A percentile compares a stretch with the other conserved stretches of the same genome.
These are phyloP conservation scores for Scaptomyza caliginosa DNA, from an alignment of 2,888 invertebrate genomes.

Conservation along the genomic window DNA sequence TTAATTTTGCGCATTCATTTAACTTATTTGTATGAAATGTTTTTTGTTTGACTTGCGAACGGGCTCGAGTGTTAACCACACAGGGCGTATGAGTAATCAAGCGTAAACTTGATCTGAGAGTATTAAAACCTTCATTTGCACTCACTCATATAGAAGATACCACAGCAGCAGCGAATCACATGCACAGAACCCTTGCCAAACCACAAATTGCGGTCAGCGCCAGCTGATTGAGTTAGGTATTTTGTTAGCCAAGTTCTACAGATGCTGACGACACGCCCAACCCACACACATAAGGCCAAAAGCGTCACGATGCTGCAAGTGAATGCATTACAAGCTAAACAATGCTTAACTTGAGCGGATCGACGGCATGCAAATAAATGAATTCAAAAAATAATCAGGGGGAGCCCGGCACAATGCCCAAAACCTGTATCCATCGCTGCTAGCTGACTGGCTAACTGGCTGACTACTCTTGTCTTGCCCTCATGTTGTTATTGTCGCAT, in stretches of 20 bases:
- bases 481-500: slow-evolving; percentile 36
- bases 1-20: slow-evolving; percentile 15
- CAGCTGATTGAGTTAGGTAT: slow-evolving; percentile 1
- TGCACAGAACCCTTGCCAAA: slow-evolving; percentile 23
- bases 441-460: slow-evolving; percentile 1
- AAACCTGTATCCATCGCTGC: slow-evolving; percentile 56
- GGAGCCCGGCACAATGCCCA: slow-evolving; percentile 24
- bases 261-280: slow-evolving; percentile 10
- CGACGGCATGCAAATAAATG: slow-evolving; percentile 43
- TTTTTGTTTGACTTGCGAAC: slow-evolving; percentile 8
- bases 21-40: slow-evolving; percentile 17
- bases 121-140: slow-evolving; percentile 4
- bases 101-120: slow-evolving; percentile 13
- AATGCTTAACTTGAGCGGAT: slow-evolving; percentile 3
- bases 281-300: background rate
- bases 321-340: slow-evolving; percentile 14
- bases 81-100: slow-evolving; percentile 59
- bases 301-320: slow-evolving; percentile 15
- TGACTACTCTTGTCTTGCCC: slow-evolving; percentile 2
- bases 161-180: background rate
- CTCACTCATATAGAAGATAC: background rate
- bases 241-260: slow-evolving; percentile 20
- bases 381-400: slow-evolving; percentile 23
- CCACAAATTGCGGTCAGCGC: slow-evolving; percentile 41
- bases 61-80: slow-evolving; percentile 32